These are phyloP conservation scores for Lepetodrilus schrolli DNA, from an alignment of 2,888 invertebrate species.

Conservation along the genomic window DNA sequence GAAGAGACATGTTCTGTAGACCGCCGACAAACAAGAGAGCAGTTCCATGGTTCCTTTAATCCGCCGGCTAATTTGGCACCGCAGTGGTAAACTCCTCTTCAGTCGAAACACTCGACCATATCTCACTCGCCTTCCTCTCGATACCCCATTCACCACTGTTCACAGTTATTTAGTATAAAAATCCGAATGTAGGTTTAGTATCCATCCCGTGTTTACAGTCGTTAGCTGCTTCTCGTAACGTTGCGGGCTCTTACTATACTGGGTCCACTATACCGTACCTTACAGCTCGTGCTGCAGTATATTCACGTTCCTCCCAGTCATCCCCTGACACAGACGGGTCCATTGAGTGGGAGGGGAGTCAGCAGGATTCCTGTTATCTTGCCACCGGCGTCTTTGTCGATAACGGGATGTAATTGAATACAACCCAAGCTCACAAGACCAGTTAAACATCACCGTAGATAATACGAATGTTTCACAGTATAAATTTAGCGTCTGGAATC, in stretches of 20 bases:
- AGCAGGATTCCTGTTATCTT: not conserved
- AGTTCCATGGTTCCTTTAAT: too few relatives aligned
- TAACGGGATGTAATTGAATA: too few relatives aligned
- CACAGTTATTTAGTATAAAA: too few relatives aligned
- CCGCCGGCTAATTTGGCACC: slow-evolving; percentile 1
- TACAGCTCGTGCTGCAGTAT: not conserved
- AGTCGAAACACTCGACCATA: not conserved
- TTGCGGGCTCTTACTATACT: not conserved
- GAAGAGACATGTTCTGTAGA: too few relatives aligned
- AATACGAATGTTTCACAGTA: too few relatives aligned
- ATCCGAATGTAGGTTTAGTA: too few relatives aligned
- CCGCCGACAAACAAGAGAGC: too few relatives aligned
- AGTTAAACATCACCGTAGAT: too few relatives aligned
- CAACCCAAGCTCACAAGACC: too few relatives aligned
- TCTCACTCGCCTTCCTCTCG: not conserved
- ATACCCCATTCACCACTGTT: not conserved
- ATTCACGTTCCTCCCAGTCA: not conserved
- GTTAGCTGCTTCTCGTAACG: not conserved
- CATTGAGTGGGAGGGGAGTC: not conserved
- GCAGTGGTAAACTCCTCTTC: not conserved
- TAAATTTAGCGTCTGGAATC: too few relatives aligned
- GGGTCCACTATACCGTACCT: too few relatives aligned
- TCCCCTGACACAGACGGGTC: not conserved
- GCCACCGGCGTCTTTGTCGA: too few relatives aligned
- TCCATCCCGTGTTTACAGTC: not conserved